Percentiles rank a stretch among this genome's conserved stretches.
Evolutionary conservation across 2,888 invertebrate species (phyloP).

Genomic region (Fabriciana adippe): DNA sequence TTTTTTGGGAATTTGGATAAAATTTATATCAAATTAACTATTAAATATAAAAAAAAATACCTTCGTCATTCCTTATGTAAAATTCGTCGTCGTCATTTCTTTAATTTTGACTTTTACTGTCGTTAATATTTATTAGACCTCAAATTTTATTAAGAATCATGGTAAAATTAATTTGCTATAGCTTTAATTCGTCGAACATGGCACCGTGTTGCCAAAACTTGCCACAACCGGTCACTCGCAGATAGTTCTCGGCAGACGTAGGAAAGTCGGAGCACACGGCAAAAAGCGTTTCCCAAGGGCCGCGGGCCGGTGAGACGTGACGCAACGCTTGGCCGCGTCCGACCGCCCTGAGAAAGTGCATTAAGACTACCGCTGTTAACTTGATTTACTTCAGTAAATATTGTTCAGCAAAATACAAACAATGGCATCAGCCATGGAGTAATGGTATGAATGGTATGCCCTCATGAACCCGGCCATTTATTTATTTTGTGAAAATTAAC

Average conservation of each 20-base stretch:
- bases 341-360: slow-evolving; percentile 47
- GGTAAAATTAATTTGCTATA: background rate
- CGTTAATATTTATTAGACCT: too few relatives aligned
- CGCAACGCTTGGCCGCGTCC: slow-evolving; percentile 41
- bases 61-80: too few relatives aligned
- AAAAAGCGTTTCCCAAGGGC: slow-evolving; percentile 45
- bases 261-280: slow-evolving; percentile 19
- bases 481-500: too few relatives aligned
- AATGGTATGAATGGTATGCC: background rate
- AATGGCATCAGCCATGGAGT: background rate
- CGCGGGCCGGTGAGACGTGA: slow-evolving; percentile 46
- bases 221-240: slow-evolving; percentile 13
- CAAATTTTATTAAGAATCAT: too few relatives aligned
- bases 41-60: too few relatives aligned
- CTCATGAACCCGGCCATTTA: too few relatives aligned
- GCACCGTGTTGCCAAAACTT: slow-evolving; percentile 8
- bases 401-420: background rate
- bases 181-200: background rate
- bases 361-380: slow-evolving; percentile 3
- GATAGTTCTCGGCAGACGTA: slow-evolving; percentile 7
- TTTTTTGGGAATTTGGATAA: too few relatives aligned
- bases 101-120: too few relatives aligned
- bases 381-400: background rate
- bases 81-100: too few relatives aligned
- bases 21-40: too few relatives aligned